Evolutionary conservation across 1,140 invertebrate species (phyloP), one percentile per base, ranked within the genome.

Genomic region (Drosophila ogumai): DNA sequence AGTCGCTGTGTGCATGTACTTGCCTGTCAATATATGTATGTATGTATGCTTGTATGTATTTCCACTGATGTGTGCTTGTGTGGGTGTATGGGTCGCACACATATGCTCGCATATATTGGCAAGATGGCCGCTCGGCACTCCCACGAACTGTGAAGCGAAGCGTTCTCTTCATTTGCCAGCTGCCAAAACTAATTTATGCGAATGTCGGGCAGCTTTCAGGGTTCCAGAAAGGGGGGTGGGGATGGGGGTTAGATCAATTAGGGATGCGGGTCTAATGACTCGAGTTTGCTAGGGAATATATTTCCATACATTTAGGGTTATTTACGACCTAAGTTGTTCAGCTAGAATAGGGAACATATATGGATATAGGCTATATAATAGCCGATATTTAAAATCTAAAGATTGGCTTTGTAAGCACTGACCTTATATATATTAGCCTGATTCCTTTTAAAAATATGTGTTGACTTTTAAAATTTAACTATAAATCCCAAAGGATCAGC

Each of bases 161-260:
- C 65, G 52, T 58, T 72, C 76, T 68, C 74, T 74, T 82, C 75
- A 81, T 81, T 81, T 81, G 79, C 79, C 79, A 73, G 61, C 79
- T 76, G 58, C 81, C 81, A 84, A 82, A 79, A 79, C 76, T 82
- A 82, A 82, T 82, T 84, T 82, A 82, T 82, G 81, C 81, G 76
- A 82, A 84, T 78, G 73, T 19, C 49, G 43, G 32, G 56, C 47
- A 54, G 47, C 63, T 43, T 38, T 10, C 47, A 36, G 38, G 34
- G 10, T 22, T 17, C 8, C 4, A 6, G n/a, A 66, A 40, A 13
- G 6, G 12, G 19, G 19, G 31, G 1, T 40, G 43, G 15, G 13
- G 10, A 8, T 22, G 13, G 32, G 49, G 32, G 22, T 43, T 43
- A 13, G 28, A 32, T 64, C 36, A 31, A 61, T 64, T 47, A 54